Conservation (phyloP, 2,113 vertebrate species). For the Upupa epops region DNA sequence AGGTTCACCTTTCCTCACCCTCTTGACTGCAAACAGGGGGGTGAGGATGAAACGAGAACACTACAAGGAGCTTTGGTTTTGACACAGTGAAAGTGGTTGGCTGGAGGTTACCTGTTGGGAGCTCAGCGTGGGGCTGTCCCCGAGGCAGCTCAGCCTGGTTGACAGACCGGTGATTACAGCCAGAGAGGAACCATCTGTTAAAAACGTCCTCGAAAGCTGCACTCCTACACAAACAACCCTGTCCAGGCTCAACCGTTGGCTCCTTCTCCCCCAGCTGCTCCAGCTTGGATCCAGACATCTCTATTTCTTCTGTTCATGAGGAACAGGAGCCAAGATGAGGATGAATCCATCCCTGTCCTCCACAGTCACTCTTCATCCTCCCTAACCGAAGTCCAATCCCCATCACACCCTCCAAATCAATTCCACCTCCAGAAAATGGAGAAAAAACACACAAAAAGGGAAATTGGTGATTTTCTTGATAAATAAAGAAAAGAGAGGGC, state of each 20-base stretch:
- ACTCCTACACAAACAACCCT: background rate
- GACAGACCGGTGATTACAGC: background rate
- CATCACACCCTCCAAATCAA: background rate
- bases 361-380: background rate
- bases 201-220: background rate
- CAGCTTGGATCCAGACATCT: background rate
- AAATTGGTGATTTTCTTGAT: background rate
- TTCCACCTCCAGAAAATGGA: background rate
- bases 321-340: background rate
- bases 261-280: background rate
- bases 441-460: background rate
- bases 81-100: background rate
- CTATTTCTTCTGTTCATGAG: background rate
- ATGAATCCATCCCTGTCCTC: background rate
- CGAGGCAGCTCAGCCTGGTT: background rate
- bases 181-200: background rate
- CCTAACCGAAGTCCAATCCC: fast-evolving
- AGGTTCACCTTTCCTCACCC: background rate
- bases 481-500: background rate
- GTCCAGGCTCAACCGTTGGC: background rate
- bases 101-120: background rate
- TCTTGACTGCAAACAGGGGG: fast-evolving
- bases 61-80: fast-evolving
- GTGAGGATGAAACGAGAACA: background rate
- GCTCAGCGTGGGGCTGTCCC: fast-evolving